Percentiles rank a stretch among this genome's conserved stretches.
phyloP scores from a whole-genome alignment of 2,797 vertebrate genomes.

The Epinephelus awoara region DNA sequence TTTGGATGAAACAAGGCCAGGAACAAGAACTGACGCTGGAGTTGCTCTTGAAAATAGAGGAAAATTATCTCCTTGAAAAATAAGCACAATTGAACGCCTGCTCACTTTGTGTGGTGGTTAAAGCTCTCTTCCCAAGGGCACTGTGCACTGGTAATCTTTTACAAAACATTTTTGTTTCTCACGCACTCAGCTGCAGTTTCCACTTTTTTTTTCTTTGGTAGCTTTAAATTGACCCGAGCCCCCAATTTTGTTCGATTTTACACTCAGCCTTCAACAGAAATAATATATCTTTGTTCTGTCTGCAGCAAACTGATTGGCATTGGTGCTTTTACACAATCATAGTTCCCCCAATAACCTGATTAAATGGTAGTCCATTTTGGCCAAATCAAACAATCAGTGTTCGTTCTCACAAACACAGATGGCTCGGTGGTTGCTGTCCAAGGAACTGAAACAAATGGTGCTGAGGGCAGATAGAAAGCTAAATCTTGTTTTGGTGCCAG shows the following conservation, averaged over 20 bases:
- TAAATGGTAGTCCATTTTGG: background rate
- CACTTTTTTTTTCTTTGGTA: constrained; percentile 8
- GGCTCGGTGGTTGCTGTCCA: background rate
- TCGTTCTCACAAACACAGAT: background rate
- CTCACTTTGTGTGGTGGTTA: background rate
- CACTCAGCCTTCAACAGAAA: background rate
- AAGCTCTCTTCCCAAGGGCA: background rate
- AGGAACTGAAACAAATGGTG: background rate
- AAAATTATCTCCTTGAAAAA: constrained; percentile 1
- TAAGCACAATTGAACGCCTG: background rate
- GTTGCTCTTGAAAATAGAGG: background rate
- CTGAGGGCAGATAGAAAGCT: background rate
- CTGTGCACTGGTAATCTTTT: background rate
- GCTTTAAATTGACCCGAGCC: constrained; percentile 16
- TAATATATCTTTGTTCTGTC: constrained; percentile 25
- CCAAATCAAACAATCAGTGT: constrained; percentile 16
- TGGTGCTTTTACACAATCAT: constrained; percentile 13
- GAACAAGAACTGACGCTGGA: background rate
- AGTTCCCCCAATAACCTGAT: constrained; percentile 9
- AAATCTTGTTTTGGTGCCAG: background rate
- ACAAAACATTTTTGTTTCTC: constrained; percentile 26
- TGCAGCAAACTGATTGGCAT: constrained; percentile 22
- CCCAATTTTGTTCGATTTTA: constrained; percentile 38
- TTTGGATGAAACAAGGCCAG: background rate
- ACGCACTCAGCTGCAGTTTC: constrained; percentile 1